Base-by-base conservation (phyloP, 2,888 invertebrate species). In the Tigriopus californicus region DNA sequence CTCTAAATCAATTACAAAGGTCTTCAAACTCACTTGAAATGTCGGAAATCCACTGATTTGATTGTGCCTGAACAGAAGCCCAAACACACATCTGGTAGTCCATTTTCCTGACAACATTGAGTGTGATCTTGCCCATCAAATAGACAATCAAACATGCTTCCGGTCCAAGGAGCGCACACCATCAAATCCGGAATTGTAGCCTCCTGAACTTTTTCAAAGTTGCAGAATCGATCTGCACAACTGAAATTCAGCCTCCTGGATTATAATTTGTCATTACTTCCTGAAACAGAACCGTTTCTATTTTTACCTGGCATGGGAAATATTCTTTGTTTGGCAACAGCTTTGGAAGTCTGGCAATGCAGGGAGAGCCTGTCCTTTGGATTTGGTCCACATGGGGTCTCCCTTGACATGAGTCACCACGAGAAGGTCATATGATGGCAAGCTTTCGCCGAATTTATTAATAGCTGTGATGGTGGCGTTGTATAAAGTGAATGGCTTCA, bases 161-260 rank as follows among this genome's bases (percentile, higher is more conserved):
- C 79, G 0, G 85, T 84, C 85, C 86, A 87, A 0, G 87, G 87
- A 0, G 87, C 87, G 71, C 87, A 88, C 47, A 87, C 85, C 84
- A 88, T 86, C 68, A 87, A 75, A 69, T 87, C 86, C 49, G 86
- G 83, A 11, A 87, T 80, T 0, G 79, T 77, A 6, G 86, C 76
- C 67, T 86, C 84, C 68, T 87, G 87, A 86, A 86, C 86, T 1
- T 85, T 85, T 67, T 83, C 82, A 0, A 86, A 83, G 12, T 56
- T 24, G 24, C 56, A 56, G 42, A 56, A 56, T 11, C 11, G 15
- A 41, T 56, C 56, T 6, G 42, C 56, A 18, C 56, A 58, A 12
- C 42, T 58, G 54, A 25, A 58, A 10, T 24, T 2, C 4, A 55
- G 41, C 2, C 2, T 41, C 25, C 18, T 33, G 41, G n/a, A 5